A percentile compares a stretch with the other conserved stretches of the same genome.
phyloP scores from a whole-genome alignment of 2,888 invertebrate species.

The Microdon myrmicae region DNA sequence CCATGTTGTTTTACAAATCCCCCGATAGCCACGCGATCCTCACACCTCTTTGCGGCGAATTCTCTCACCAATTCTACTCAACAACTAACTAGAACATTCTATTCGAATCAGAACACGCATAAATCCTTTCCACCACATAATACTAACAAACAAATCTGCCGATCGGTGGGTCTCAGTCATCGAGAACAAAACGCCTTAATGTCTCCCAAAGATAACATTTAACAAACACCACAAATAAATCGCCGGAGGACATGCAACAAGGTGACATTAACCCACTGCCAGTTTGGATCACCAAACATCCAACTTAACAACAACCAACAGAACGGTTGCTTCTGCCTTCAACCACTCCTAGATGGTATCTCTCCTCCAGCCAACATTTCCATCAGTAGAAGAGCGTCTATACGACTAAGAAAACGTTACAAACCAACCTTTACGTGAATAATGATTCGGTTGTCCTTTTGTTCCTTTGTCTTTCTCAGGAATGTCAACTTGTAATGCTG shows the following conservation, averaged over 20 bases:
- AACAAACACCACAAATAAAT: slow-evolving; percentile 45
- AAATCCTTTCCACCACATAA: slow-evolving; percentile 13
- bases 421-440: slow-evolving; percentile 7
- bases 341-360: slow-evolving; percentile 23
- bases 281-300: no score
- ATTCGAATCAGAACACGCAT: slow-evolving; percentile 4
- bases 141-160: slow-evolving; percentile 2
- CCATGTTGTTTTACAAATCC: no score
- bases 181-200: slow-evolving; percentile 46
- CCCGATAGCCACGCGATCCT: background rate
- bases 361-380: slow-evolving; percentile 11
- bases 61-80: slow-evolving; percentile 8
- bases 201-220: slow-evolving; percentile 42
- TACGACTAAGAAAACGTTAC: slow-evolving; percentile 3
- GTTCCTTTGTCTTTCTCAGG: slow-evolving; percentile 54
- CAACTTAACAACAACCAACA: slow-evolving; percentile 4
- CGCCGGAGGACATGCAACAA: slow-evolving; percentile 35
- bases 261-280: slow-evolving; percentile 42
- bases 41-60: slow-evolving; percentile 4
- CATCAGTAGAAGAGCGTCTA: slow-evolving; percentile 3
- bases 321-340: slow-evolving; percentile 11
- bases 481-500: slow-evolving; percentile 62
- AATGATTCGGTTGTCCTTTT: slow-evolving; percentile 34
- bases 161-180: slow-evolving; percentile 21
- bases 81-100: slow-evolving; percentile 23